Evolutionary conservation across 64 coral and sea anemone genomes (phyloP), one percentile per base, ranked within the genome.

Genomic region (Astreopora myriophthalma): DNA sequence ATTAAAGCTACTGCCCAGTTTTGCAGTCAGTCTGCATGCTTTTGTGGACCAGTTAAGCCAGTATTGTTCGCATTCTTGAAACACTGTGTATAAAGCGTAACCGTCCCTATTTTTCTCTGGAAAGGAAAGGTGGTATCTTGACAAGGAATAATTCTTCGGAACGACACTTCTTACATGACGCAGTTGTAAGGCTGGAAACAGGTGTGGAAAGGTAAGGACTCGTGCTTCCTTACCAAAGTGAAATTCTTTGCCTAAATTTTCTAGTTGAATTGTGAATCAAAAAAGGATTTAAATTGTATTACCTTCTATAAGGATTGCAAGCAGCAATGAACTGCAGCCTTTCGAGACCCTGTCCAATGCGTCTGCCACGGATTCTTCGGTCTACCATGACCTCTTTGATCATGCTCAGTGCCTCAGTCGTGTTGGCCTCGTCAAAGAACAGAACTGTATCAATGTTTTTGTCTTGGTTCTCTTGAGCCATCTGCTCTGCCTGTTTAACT

Each of bases 331-430:
- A 95, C 16, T 95, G 94, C 20, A 95, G 75, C 14, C 94, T 77
- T 49, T 88, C 76, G 4, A 74, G 81, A 36, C 44, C 89, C 26
- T 57, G 73, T 74, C 94, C 94, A 69, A 95, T 55, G 14, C 83
- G 84, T 25, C 81, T 75, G 49, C 94, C 89, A 69, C 69, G 63
- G 8, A 92, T 73, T 78, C 89, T 92, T 49, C 89, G 67, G 73
- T 96, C 94, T 0, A 96, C 94, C 94, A 96, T 96, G 2, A 96
- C 94, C 74, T 96, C 94, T 40, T 96, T 96, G 29, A 96, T 96
- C 94, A 96, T 91, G 64, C 84, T 90, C 48, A 95, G 70, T 34
- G 93, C 93, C 32, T 95, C 79, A 19, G 93, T 95, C 2, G 93
- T 96, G 33, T 96, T 96, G n/a, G 94, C 94, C 57, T 96, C 94